A percentile compares a stretch with the other conserved stretches of the same genome.
phyloP scores from a whole-genome alignment of 2,113 vertebrate genomes.

The Phocoena phocoena region DNA sequence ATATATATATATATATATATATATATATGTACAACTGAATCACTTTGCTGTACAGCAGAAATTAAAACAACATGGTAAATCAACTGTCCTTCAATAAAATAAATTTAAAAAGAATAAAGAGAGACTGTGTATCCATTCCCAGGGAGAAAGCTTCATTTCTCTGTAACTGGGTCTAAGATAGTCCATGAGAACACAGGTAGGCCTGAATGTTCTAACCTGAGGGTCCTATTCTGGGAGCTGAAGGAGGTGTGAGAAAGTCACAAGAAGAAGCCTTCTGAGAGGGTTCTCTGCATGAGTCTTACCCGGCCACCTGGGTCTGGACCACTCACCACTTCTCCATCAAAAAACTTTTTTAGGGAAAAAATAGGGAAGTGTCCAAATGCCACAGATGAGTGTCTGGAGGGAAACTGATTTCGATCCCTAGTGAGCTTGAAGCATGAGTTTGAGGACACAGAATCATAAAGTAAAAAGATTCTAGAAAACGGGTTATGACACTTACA shows the following conservation, averaged over 20 bases:
- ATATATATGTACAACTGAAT: background rate
- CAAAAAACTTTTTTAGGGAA: background rate
- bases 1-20: too few species aligned
- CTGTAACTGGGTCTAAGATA: background rate
- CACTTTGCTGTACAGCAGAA: background rate
- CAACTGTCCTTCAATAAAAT: too few species aligned
- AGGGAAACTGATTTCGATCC: rapidly evolving
- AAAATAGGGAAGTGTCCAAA: background rate
- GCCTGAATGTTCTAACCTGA: background rate
- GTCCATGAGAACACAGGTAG: rapidly evolving
- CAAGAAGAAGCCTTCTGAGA: too few species aligned
- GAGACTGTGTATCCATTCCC: too few species aligned
- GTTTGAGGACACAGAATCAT: too few species aligned
- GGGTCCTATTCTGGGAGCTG: rapidly evolving
- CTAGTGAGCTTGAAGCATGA: rapidly evolving
- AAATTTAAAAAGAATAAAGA: too few species aligned
- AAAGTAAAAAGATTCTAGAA: background rate
- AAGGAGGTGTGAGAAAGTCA: rapidly evolving
- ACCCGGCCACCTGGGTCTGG: rapidly evolving
- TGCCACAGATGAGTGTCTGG: too few species aligned
- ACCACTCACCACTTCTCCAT: rapidly evolving
- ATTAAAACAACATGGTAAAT: background rate
- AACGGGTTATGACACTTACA: rapidly evolving
- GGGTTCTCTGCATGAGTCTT: rapidly evolving
- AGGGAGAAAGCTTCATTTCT: background rate